Percentiles rank a stretch among this genome's conserved stretches.
These are phyloP conservation scores for Steinernema hermaphroditum DNA, from an alignment of 2,888 invertebrate genomes.

Conservation along the genomic window DNA sequence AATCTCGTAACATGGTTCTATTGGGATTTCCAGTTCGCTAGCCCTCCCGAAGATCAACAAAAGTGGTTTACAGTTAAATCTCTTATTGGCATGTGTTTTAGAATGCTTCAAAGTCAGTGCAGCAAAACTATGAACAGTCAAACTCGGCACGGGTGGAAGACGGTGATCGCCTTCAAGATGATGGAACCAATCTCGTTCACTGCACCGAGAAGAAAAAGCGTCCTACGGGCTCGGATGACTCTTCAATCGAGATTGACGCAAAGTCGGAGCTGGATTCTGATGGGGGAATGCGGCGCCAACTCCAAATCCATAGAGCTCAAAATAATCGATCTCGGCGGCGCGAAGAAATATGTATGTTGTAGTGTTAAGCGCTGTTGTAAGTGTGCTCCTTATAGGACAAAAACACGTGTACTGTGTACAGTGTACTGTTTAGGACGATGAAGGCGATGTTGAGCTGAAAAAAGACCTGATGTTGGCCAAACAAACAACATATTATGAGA, in stretches of 20 bases:
- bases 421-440: too few species aligned
- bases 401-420: too few species aligned
- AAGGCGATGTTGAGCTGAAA: too few species aligned
- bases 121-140: neutral
- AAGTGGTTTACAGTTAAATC: slow-evolving; percentile 2
- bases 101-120: neutral
- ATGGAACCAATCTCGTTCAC: neutral
- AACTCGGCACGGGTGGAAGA: neutral
- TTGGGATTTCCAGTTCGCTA: slow-evolving; percentile 30
- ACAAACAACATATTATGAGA: too few species aligned
- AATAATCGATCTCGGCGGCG: too few species aligned
- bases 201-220: neutral
- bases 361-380: too few species aligned
- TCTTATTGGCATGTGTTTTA: too few species aligned
- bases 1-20: slow-evolving; percentile 11
- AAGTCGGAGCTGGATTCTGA: neutral
- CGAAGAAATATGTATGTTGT: too few species aligned
- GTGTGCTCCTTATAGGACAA: too few species aligned
- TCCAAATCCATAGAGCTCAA: too few species aligned
- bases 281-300: slow-evolving; percentile 9
- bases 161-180: neutral
- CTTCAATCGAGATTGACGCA: neutral
- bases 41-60: slow-evolving; percentile 24
- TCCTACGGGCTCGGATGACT: neutral
- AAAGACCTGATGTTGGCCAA: too few species aligned